Evolutionary conservation across 1,140 invertebrate genomes (phyloP), one percentile per base, ranked within the genome.

Genomic region (Bilobella aurantiaca): DNA sequence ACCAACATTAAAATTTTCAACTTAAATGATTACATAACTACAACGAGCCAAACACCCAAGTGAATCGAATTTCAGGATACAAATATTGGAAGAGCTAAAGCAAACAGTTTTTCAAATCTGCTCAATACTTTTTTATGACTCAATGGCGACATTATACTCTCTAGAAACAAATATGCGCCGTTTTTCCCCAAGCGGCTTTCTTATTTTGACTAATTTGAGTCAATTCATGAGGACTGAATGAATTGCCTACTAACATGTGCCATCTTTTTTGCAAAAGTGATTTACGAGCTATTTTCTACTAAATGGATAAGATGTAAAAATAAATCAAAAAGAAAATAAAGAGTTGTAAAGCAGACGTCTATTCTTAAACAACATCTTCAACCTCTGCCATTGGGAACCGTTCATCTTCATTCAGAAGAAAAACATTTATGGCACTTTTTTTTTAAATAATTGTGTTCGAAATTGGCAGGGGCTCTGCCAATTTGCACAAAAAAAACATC

Each of bases 51-150:
- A 18, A 8, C 12, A 28, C 8, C 12, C 12, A 58, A 64, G 62
- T 68, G 66, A 61, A 62, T 68, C 62, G 56, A 60, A 68, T 61
- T 57, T 61, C 29, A 68, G 66, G 66, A 68, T 68, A 61, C 62
- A 68, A 68, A 68, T 68, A 68, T 68, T 67, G 53, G 59, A 29
- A 58, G 58, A 62, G 47, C 62, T 49, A 21, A n/a, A 67, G 53
- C 58, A 62, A 63, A 63, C 53, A 63, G 23, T 34, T 62, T 34
- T 42, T 16, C 14, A 53, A 53, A 53, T 42, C 34, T 42, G 34
- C 18, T 42, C 34, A 42, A 18, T 8, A 8, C 34, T n/a, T n/a
- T n/a, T n/a, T n/a, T n/a, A n/a, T n/a, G n/a, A n/a, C n/a, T n/a
- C n/a, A n/a, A n/a, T n/a, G n/a, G n/a, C n/a, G n/a, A n/a, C n/a